Base-by-base conservation (phyloP, 2,888 invertebrate genomes). In the Drosophila yooni region DNA sequence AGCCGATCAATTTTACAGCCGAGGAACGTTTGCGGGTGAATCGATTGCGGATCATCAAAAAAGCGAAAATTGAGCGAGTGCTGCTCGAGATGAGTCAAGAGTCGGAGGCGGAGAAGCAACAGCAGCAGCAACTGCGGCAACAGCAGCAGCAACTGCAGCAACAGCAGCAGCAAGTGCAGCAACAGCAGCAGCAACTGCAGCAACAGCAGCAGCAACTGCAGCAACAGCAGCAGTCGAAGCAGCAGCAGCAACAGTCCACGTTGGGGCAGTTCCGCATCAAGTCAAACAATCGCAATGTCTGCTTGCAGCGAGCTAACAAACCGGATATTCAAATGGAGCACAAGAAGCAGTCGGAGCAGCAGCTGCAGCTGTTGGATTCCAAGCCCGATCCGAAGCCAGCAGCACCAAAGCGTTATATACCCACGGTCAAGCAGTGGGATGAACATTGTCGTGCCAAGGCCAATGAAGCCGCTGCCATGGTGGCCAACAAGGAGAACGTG, bases 371-470 rank as follows among this genome's bases (percentile, higher is more conserved):
- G 27, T 8, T 50, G 29, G 50, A 46, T 8, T 46, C 27, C 27
- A 25, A 54, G 25, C 40, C n/a, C 2, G 6, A 36, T 5, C 10
- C 11, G 25, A 48, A 25, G 0, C 29, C 6, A n/a, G 29, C 6
- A 8, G 29, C 27, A 46, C 10, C 60, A 31, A 29, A 57, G 54
- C 80, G 85, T 10, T 86, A 84, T 31, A 86, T 86, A 43, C 85
- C 85, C 57, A 86, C 85, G 0, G 78, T 60, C 1, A 86, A 86
- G 51, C 76, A 86, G 36, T 86, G 85, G 85, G 89, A 89, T 43
- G 88, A 89, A 5, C 78, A 70, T 21, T 80, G 88, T 52, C 74
- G 66, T 13, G 71, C 73, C 58, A 80, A 70, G 40, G 76, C 67
- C 8, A 33, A 15, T 8, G 43, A 50, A 15, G 61, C 40, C 11